These are phyloP conservation scores for Luidia sarsii DNA, from an alignment of 53 echinoderm and acorn worm genomes.

Conservation along the genomic window DNA sequence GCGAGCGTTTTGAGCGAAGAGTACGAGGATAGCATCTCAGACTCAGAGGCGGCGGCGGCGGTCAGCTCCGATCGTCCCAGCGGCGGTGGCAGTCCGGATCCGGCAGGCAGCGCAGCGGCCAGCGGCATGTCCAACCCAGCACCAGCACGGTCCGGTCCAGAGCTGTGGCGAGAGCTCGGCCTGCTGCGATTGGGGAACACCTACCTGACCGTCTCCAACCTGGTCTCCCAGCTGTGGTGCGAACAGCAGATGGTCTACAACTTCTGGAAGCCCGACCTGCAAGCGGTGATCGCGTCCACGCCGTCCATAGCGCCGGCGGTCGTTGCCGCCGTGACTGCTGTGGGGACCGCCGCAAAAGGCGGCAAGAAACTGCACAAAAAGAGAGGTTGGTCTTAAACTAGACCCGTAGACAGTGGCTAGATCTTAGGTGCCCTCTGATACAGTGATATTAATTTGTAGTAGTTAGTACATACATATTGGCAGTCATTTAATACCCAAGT, in stretches of 20 bases:
- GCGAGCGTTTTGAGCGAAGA: conserved; percentile 10
- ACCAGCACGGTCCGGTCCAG: too few relatives aligned
- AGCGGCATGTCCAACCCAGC: background rate
- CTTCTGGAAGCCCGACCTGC: conserved; percentile 1
- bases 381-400: conserved; percentile 8
- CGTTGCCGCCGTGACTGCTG: background rate
- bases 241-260: conserved; percentile 88
- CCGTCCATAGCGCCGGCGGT: background rate
- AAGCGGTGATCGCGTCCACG: background rate
- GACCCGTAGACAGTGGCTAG: too few relatives aligned
- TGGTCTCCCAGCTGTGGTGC: conserved; percentile 90
- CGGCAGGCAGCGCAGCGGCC: background rate
- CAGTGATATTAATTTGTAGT: too few relatives aligned
- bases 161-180: too few relatives aligned
- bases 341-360: background rate
- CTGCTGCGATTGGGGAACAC: conserved; percentile 33
- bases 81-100: too few relatives aligned
- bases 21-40: background rate
- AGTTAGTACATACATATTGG: too few relatives aligned
- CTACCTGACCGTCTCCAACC: conserved; percentile 75
- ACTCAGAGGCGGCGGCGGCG: too few relatives aligned
- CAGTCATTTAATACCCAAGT: too few relatives aligned
- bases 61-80: too few relatives aligned
- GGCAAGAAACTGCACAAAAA: conserved; percentile 2
- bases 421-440: too few relatives aligned